Evolutionary conservation across 2,113 vertebrate genomes (phyloP).

Genomic region (Rhinichthys klamathensis): DNA sequence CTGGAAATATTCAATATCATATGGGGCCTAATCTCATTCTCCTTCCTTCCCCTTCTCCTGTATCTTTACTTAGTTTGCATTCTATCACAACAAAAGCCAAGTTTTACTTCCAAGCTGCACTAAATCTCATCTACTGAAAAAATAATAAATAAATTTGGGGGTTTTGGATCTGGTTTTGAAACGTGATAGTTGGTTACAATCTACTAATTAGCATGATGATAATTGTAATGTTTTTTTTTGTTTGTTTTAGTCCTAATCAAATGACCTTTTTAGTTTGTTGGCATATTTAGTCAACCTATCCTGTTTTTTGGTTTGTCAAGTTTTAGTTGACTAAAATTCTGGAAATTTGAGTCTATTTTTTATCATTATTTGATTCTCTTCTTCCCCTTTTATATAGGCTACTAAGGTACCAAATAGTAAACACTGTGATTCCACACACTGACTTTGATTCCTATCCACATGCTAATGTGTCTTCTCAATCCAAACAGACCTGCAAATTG

Average conservation of each 20-base stretch:
- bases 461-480: slow-evolving; percentile 20
- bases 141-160: too few relatives aligned
- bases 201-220: neutral
- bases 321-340: too few relatives aligned
- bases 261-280: too few relatives aligned
- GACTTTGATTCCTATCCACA: neutral
- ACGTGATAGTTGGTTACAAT: neutral
- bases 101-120: neutral
- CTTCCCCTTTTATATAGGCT: neutral
- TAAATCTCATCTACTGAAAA: neutral
- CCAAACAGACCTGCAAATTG: neutral
- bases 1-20: neutral
- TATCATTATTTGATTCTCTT: neutral
- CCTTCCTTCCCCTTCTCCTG: neutral
- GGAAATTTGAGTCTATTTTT: too few relatives aligned
- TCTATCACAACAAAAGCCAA: neutral
- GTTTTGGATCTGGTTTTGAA: neutral
- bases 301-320: too few relatives aligned
- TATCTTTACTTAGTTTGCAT: slow-evolving; percentile 21
- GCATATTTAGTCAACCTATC: too few relatives aligned
- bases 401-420: neutral
- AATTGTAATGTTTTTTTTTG: neutral
- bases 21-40: neutral
- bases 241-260: too few relatives aligned
- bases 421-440: neutral